Evolutionary conservation across 2,888 invertebrate species (phyloP), one percentile per base, ranked within the genome.

Genomic region (Drosophila basisetae): DNA sequence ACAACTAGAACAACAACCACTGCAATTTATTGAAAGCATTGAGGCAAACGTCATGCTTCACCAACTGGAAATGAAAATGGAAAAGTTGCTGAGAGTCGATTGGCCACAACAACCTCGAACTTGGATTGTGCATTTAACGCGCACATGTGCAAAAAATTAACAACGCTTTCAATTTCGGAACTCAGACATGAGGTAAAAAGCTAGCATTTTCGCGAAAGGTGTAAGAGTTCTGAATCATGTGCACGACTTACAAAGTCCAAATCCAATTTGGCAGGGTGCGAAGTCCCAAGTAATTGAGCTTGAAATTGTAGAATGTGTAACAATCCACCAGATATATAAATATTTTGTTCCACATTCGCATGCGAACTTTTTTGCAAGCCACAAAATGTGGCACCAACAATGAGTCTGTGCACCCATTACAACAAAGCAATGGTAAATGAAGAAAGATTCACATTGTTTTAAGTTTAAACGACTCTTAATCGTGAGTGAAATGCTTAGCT

Each of bases 231-330:
- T 65, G 50, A 50, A 50, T 47, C n/a, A 52, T 33, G 55, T 64
- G 65, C 53, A 49, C 13, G 30, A 22, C 56, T 59, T 33, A 41
- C 80, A 56, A 79, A 76, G 69, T 77, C 74, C 76, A 78, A 66
- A 11, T 39, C 54, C 53, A 39, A 30, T 4, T 37, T 39, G n/a
- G 4, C n/a, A 7, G 16, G 49, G 80, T 76, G 13, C 80, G 66
- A 78, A 80, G 80, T 78, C 72, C 52, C 67, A 18, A 18, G 81
- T 69, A 81, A 73, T 80, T 67, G 73, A 76, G 56, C 61, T 72
- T 59, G 53, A 75, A 66, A 69, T 66, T 41, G 47, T 58, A 63
- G 66, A 67, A 64, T 62, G 18, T 31, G 16, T 30, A 56, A 13
- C 56, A 37, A 54, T 18, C 25, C 47, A 54, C 18, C 31, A 18